phyloP scores from a whole-genome alignment of 1,140 invertebrate species.

The Ostrea denselamellosa region DNA sequence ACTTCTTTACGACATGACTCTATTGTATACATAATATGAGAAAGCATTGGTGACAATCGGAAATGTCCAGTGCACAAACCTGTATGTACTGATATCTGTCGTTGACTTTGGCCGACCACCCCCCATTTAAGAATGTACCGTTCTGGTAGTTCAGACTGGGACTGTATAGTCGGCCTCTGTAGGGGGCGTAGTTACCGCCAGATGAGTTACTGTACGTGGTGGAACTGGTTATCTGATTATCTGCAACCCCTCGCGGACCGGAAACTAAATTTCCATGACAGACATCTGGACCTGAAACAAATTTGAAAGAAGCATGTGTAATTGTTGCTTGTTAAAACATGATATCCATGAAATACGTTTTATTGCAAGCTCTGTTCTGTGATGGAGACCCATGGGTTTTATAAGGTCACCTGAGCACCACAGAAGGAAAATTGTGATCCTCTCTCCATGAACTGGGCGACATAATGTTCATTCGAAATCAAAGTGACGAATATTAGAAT shows the following conservation, averaged over 20 bases:
- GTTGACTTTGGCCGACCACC: slow-evolving; percentile 56
- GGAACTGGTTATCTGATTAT: slow-evolving; percentile 55
- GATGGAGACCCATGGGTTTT: too few species aligned
- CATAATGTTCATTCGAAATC: too few species aligned
- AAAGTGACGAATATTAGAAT: too few species aligned
- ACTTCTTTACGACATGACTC: not conserved
- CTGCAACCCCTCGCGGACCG: slow-evolving; percentile 53
- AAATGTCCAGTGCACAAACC: slow-evolving; percentile 37
- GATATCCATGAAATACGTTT: too few species aligned
- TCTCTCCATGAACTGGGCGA: too few species aligned
- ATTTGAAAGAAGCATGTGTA: too few species aligned
- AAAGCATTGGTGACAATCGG: too few species aligned
- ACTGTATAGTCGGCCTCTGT: slow-evolving; percentile 56
- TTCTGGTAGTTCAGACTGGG: slow-evolving; percentile 53
- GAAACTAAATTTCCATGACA: slow-evolving; percentile 61
- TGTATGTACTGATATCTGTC: slow-evolving; percentile 63
- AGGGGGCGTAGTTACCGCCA: slow-evolving; percentile 56
- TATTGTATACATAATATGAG: too few species aligned
- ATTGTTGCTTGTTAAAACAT: too few species aligned
- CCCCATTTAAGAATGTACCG: slow-evolving; percentile 58
- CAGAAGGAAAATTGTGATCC: too few species aligned
- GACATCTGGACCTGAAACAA: slow-evolving; percentile 53
- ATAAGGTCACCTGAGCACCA: too few species aligned
- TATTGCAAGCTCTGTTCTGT: too few species aligned
- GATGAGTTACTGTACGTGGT: slow-evolving; percentile 51